Conservation (phyloP, 1,140 invertebrate species). For the Penaeus indicus region DNA sequence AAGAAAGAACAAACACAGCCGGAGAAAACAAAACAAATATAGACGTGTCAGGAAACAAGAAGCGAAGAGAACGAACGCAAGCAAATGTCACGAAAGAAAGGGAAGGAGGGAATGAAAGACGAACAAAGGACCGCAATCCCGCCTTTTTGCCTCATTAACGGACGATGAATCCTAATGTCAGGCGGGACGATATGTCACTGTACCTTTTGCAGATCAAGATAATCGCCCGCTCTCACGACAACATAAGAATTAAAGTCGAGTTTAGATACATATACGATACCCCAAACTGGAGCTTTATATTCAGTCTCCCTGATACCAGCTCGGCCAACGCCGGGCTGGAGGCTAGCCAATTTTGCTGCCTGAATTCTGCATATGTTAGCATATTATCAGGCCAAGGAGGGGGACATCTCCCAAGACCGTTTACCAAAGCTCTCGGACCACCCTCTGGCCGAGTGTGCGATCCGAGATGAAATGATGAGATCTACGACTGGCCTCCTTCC, state of each 20-base stretch:
- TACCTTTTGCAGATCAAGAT: too few relatives aligned
- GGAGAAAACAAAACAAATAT: background rate
- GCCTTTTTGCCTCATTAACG: too few relatives aligned
- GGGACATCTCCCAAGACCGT: slow-evolving; percentile 35
- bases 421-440: background rate
- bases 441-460: background rate
- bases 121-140: background rate
- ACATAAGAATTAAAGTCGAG: too few relatives aligned
- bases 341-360: slow-evolving; percentile 50
- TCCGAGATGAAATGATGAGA: background rate
- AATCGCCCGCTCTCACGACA: too few relatives aligned
- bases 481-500: background rate
- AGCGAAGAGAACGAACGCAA: background rate
- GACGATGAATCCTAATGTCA: too few relatives aligned
- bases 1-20: background rate
- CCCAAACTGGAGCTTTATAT: too few relatives aligned
- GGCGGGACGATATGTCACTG: too few relatives aligned
- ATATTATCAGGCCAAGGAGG: slow-evolving; percentile 55
- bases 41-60: too few relatives aligned
- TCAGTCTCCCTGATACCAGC: too few relatives aligned
- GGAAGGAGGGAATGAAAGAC: background rate
- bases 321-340: background rate
- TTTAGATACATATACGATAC: too few relatives aligned
- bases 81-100: background rate
- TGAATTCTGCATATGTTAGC: slow-evolving; percentile 62